These are phyloP conservation scores for Drosophila paramelanica DNA, from an alignment of 2,888 invertebrate genomes.

Conservation along the genomic window DNA sequence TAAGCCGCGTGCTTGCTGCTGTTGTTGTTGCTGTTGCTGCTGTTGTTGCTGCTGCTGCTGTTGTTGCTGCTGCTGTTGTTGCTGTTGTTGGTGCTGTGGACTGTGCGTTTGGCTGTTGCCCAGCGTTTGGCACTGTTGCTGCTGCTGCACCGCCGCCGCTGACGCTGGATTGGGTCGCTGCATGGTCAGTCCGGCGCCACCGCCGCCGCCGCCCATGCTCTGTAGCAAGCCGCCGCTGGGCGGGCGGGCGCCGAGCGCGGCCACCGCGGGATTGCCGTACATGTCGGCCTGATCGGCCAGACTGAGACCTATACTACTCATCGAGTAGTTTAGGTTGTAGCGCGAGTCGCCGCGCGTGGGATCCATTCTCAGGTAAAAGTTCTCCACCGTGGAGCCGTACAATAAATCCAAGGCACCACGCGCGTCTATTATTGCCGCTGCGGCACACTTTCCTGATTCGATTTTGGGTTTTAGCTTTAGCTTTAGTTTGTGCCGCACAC, in stretches of 20 bases:
- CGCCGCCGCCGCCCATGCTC: constrained; percentile 82
- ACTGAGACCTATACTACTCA: constrained; percentile 91
- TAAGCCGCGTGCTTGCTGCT: constrained; percentile 85
- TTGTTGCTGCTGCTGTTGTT: constrained; percentile 65
- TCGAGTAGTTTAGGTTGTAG: constrained; percentile 94
- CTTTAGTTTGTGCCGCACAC: constrained; percentile 57
- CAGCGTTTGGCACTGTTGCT: constrained; percentile 82
- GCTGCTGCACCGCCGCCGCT: constrained; percentile 82
- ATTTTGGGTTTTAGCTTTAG: constrained; percentile 47
- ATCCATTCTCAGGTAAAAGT: constrained; percentile 88
- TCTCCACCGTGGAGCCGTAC: constrained; percentile 84
- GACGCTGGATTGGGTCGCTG: constrained; percentile 75
- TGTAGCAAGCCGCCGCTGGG: constrained; percentile 87
- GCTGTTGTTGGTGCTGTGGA: constrained; percentile 67
- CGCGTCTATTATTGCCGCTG: constrained; percentile 80
- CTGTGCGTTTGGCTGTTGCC: constrained; percentile 73
- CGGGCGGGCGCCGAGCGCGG: constrained; percentile 85
- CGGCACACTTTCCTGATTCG: constrained; percentile 60
- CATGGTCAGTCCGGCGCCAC: constrained; percentile 73
- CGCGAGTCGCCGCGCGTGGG: constrained; percentile 96
- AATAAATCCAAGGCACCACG: constrained; percentile 80
- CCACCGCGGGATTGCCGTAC: constrained; percentile 87
- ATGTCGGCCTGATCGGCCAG: constrained; percentile 92
- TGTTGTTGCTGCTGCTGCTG: constrained; percentile 66
- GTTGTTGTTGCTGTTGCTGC: constrained; percentile 67